Percentiles rank a stretch among this genome's conserved stretches.
These are phyloP conservation scores for Staurois parvus DNA, from an alignment of 2,797 vertebrate species.

Conservation along the genomic window DNA sequence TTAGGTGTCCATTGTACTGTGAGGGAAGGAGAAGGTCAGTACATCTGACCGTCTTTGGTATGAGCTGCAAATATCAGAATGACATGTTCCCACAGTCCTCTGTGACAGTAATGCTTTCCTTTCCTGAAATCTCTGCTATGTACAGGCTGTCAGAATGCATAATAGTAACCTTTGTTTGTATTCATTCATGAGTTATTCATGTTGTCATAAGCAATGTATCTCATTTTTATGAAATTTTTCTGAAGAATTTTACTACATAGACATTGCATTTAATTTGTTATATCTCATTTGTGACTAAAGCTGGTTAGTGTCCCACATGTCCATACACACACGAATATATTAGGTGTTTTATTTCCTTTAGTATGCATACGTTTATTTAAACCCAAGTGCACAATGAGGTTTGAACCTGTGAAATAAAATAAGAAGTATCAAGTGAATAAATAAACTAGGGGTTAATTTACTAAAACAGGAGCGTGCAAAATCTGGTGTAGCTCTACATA, in stretches of 20 bases:
- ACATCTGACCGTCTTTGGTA: background rate
- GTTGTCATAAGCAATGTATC: background rate
- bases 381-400: background rate
- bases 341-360: background rate
- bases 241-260: too few species aligned
- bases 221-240: too few species aligned
- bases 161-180: background rate
- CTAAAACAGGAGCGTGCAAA: too few species aligned
- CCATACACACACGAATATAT: too few species aligned
- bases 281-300: too few species aligned
- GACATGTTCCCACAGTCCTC: background rate
- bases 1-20: background rate
- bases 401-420: background rate
- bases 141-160: background rate
- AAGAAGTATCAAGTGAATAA: background rate
- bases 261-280: too few species aligned
- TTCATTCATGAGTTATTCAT: background rate
- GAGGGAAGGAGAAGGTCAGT: slow-evolving; percentile 8
- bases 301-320: too few species aligned
- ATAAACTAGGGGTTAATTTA: too few species aligned
- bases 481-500: too few species aligned
- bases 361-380: background rate
- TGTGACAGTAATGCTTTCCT: background rate
- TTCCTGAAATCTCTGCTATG: background rate
- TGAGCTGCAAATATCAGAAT: background rate